Evolutionary conservation across 2,797 vertebrate genomes (phyloP).

Genomic region (Coilia nasus): DNA sequence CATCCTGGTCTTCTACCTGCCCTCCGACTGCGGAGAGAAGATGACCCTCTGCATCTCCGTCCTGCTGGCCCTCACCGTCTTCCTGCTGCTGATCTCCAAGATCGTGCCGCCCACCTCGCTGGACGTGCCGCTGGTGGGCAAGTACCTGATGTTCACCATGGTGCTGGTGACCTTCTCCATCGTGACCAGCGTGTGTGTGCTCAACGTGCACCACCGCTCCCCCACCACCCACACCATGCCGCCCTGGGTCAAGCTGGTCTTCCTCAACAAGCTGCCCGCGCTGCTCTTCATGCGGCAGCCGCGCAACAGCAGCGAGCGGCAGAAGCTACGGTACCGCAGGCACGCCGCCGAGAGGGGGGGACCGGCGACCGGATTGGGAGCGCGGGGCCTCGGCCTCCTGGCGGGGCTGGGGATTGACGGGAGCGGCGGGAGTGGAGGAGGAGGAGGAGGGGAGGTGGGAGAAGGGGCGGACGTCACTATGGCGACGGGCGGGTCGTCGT

Average conservation of each 20-base stretch:
- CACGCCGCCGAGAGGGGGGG: conserved; percentile 75
- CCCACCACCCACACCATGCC: conserved; percentile 98
- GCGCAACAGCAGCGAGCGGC: conserved; percentile 86
- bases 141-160: conserved; percentile 99
- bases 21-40: conserved; percentile 94
- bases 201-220: conserved; percentile 94
- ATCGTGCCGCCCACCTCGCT: conserved; percentile 94
- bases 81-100: conserved; percentile 95
- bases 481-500: background rate
- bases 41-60: conserved; percentile 97
- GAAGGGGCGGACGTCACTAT: conserved; percentile 45
- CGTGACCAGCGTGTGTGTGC: conserved; percentile 93
- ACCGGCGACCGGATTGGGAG: too few relatives aligned
- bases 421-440: conserved; percentile 54
- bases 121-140: conserved; percentile 94
- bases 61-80: conserved; percentile 92
- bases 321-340: conserved; percentile 83
- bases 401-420: conserved; percentile 65
- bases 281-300: conserved; percentile 96
- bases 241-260: conserved; percentile 91
- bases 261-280: conserved; percentile 88
- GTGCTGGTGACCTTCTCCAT: conserved; percentile 97
- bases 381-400: conserved; percentile 66
- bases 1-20: conserved; percentile 95
- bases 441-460: conserved; percentile 56